Evolutionary conservation across 2,888 invertebrate species (phyloP), one percentile per base, ranked within the genome.

Genomic region (Melangyna quadrimaculata): DNA sequence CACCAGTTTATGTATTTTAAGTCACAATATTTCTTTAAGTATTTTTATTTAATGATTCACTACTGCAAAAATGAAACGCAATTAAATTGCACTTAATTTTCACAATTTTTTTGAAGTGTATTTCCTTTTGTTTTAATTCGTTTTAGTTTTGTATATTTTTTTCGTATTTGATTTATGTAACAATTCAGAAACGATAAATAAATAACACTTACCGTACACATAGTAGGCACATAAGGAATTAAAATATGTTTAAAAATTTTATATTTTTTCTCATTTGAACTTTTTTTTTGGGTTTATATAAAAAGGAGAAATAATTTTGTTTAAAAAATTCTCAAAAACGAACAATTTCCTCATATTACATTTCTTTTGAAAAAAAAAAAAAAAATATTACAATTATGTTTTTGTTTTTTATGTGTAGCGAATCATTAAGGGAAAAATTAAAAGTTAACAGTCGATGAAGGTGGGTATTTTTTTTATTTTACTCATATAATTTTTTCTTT

Each of bases 21-120:
- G 45, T 67, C 40, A 67, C 78, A 72, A 75, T 72, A 29, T 24
- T 48, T 59, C 51, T 73, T 37, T 73, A 12, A 19, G 24, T 61
- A 22, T 48, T 67, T 70, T 40, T 48, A 65, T 78, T 86, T 69
- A 81, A 81, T 86, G 86, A 86, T 86, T 86, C 86, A 86, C 86
- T 86, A 86, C 86, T 81, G 86, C 86, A 81, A 86, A 86, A 86
- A 86, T 86, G 86, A 86, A 86, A 86, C 86, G 86, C 86, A 86
- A 86, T 86, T 77, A 86, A 86, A 86, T 86, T 86, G 86, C 86
- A 86, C 86, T 86, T 86, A 53, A 69, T 78, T 81, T 77, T 81
- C 40, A 73, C 77, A 73, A 73, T 77, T 27, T 77, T 7, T 67
- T n/a, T 35, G n/a, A 55, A 48, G 40, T 71, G 32, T 55, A 10